Evolutionary conservation across 92 coral and sea anemone species (phyloP).

Genomic region (Porites lobata): DNA sequence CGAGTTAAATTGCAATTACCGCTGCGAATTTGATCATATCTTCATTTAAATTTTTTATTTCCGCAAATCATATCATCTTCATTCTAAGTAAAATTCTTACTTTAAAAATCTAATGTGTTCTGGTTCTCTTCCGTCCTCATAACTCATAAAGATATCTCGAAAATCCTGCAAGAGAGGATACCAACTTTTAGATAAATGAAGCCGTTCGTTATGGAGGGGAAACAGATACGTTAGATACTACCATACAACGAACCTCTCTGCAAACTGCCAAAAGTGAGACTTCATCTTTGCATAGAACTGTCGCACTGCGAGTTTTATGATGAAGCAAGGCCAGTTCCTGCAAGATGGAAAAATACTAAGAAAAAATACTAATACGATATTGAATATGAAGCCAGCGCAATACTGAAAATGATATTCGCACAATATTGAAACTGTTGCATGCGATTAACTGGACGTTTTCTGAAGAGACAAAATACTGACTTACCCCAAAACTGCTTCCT

Average conservation of each 20-base stretch:
- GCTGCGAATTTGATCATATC: no score
- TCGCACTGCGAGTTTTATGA: constrained; percentile 90
- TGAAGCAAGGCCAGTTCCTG: constrained; percentile 93
- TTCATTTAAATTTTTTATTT: no score
- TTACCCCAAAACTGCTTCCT: constrained; percentile 97
- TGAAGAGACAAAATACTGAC: neutral
- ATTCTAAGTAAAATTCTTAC: constrained; percentile 43
- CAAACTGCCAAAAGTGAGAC: constrained; percentile 92
- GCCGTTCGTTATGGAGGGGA: neutral
- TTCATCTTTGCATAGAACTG: constrained; percentile 91
- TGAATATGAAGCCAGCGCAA: neutral
- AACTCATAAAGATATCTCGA: constrained; percentile 94
- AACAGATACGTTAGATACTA: neutral
- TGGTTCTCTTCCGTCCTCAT: constrained; percentile 90
- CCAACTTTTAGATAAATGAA: neutral
- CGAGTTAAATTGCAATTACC: neutral
- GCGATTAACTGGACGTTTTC: neutral
- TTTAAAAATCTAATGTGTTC: constrained; percentile 86
- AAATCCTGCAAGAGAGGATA: constrained; percentile 73
- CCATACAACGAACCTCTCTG: constrained; percentile 76
- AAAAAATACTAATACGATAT: no score
- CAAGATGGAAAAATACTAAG: neutral
- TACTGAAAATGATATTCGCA: no score
- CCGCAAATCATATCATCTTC: no score
- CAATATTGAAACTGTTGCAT: neutral